These are phyloP conservation scores for Silurus glanis DNA, from an alignment of 2,113 vertebrate genomes.

Conservation along the genomic window DNA sequence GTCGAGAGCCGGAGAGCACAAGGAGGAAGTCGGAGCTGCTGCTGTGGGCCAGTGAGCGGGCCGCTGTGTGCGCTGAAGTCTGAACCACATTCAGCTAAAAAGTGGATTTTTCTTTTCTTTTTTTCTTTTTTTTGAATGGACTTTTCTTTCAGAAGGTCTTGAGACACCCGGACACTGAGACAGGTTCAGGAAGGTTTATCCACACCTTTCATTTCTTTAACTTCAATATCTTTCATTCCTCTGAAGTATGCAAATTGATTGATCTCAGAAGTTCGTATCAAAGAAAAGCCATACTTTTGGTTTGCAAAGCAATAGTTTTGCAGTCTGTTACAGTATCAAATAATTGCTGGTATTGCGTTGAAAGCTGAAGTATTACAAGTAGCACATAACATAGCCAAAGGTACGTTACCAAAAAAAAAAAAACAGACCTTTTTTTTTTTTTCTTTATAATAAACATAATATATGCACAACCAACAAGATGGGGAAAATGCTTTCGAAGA, in stretches of 20 bases:
- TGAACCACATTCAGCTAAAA: conserved; percentile 18
- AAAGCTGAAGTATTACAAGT: conserved; percentile 26
- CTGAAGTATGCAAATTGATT: conserved; percentile 7
- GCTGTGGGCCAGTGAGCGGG: conserved; percentile 63
- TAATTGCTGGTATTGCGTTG: background rate
- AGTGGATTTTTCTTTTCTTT: conserved; percentile 45
- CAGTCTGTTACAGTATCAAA: conserved; percentile 13
- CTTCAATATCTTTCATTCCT: conserved; percentile 14
- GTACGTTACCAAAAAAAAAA: conserved; percentile 10
- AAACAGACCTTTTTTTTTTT: background rate
- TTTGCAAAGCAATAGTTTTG: conserved; percentile 22
- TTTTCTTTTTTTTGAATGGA: background rate
- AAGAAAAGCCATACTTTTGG: conserved; percentile 8
- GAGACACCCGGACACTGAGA: background rate
- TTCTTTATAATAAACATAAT: conserved; percentile 37
- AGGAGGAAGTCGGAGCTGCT: conserved; percentile 73
- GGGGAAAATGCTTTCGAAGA: conserved; percentile 98
- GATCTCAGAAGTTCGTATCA: background rate
- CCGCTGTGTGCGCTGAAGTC: conserved; percentile 28
- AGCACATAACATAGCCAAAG: conserved; percentile 32
- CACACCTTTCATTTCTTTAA: conserved; percentile 49
- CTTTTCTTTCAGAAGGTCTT: background rate
- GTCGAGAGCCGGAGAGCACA: conserved; percentile 63
- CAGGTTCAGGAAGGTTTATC: conserved; percentile 26
- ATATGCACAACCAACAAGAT: conserved; percentile 80